phyloP scores from a whole-genome alignment of 2,113 vertebrate genomes.

The Myiagra hebetior region DNA sequence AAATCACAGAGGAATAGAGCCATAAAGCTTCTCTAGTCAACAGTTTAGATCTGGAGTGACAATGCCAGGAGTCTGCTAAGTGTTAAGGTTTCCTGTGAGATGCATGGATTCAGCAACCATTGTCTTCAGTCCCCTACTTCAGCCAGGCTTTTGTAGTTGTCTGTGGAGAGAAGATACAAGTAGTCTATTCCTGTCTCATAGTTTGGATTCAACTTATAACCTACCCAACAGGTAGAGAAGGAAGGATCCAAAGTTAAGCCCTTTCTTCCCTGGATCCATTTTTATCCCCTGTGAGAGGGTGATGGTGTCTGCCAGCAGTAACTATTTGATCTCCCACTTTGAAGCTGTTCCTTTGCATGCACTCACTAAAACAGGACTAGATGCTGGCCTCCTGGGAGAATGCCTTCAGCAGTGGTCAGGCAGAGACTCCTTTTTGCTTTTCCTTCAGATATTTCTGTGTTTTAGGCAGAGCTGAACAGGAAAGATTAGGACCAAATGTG shows the following conservation, averaged over 20 bases:
- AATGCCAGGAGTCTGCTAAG: neutral
- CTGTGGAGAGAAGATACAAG: neutral
- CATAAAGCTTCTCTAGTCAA: neutral
- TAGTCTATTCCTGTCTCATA: neutral
- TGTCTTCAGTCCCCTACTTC: neutral
- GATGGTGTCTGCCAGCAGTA: neutral
- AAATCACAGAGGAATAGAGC: neutral
- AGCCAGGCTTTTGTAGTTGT: neutral
- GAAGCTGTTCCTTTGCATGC: neutral
- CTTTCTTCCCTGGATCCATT: neutral
- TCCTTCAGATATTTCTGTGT: neutral
- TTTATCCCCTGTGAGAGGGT: neutral
- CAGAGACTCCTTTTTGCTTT: neutral
- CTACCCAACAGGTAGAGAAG: neutral
- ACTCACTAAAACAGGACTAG: neutral
- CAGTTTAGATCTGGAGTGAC: neutral
- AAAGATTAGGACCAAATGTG: neutral
- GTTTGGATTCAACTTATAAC: neutral
- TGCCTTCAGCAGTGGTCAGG: neutral
- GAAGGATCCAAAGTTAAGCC: neutral
- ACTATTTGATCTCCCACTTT: neutral
- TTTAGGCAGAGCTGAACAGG: neutral
- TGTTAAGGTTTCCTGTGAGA: neutral
- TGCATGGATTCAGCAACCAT: neutral
- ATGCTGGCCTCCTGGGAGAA: neutral